Conservation (phyloP, 2,888 invertebrate genomes). For the Drosophila dives region DNA sequence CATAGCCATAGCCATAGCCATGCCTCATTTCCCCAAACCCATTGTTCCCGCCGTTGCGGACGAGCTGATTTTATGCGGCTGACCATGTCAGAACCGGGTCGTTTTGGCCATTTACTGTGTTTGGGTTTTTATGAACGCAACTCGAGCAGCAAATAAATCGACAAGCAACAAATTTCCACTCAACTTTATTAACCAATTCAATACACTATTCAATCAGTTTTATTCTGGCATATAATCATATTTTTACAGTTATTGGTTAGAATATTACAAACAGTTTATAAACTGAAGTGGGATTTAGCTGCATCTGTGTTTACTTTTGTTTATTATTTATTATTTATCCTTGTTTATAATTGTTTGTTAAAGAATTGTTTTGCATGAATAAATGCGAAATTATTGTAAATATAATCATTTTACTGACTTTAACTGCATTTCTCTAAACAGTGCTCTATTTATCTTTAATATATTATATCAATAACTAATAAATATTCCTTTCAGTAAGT, state of each 20-base stretch:
- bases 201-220: slow-evolving; percentile 39
- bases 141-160: slow-evolving; percentile 30
- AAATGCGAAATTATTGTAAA: neutral
- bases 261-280: neutral
- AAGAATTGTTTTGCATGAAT: neutral
- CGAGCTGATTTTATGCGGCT: slow-evolving; percentile 74
- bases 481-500: too few species aligned
- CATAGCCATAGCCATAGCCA: neutral
- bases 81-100: slow-evolving; percentile 60
- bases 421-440: neutral
- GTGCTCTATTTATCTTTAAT: too few species aligned
- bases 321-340: neutral
- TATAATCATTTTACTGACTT: neutral
- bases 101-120: slow-evolving; percentile 68
- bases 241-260: neutral
- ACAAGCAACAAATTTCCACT: slow-evolving; percentile 17
- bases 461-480: too few species aligned
- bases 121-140: slow-evolving; percentile 61
- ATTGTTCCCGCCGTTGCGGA: slow-evolving; percentile 65
- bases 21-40: slow-evolving; percentile 28
- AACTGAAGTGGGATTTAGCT: neutral
- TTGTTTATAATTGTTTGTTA: neutral
- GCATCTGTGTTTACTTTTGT: neutral
- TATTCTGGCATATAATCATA: neutral
- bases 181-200: neutral